phyloP scores from a whole-genome alignment of 2,888 invertebrate genomes.

The Clusia tigrina region DNA sequence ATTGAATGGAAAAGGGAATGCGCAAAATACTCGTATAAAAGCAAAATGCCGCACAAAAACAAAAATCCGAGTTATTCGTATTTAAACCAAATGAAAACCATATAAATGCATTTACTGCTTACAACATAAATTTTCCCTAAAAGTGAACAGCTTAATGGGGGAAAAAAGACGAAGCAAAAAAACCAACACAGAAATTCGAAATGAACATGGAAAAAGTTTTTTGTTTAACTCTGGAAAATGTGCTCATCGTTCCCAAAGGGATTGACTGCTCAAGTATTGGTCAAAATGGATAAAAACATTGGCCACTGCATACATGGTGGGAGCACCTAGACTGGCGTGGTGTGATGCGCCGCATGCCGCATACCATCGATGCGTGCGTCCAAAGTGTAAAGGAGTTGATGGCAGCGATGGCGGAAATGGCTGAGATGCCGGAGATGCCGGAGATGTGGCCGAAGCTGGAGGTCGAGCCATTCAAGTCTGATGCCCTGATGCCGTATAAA shows the following conservation, averaged over 20 bases:
- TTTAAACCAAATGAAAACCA: neutral
- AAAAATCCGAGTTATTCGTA: too few relatives aligned
- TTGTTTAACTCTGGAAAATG: neutral
- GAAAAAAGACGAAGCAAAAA: neutral
- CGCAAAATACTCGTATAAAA: too few relatives aligned
- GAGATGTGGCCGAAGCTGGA: neutral
- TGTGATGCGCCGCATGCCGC: too few relatives aligned
- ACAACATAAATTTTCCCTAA: neutral
- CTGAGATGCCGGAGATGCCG: neutral
- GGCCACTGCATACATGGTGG: neutral
- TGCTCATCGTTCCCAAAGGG: neutral
- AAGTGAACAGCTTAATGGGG: neutral
- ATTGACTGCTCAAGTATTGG: neutral
- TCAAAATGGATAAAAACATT: neutral
- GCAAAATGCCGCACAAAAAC: too few relatives aligned
- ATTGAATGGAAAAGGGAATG: too few relatives aligned
- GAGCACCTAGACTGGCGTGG: too few relatives aligned
- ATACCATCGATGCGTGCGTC: too few relatives aligned
- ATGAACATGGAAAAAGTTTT: neutral
- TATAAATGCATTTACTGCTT: conserved; percentile 6
- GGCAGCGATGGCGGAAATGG: neutral
- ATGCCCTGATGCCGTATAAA: conserved; percentile 53
- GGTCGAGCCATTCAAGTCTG: conserved; percentile 38
- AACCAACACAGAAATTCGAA: neutral
- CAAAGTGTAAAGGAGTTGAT: too few relatives aligned